These are phyloP conservation scores for Turnix velox DNA, from an alignment of 2,113 vertebrate species.

Conservation along the genomic window DNA sequence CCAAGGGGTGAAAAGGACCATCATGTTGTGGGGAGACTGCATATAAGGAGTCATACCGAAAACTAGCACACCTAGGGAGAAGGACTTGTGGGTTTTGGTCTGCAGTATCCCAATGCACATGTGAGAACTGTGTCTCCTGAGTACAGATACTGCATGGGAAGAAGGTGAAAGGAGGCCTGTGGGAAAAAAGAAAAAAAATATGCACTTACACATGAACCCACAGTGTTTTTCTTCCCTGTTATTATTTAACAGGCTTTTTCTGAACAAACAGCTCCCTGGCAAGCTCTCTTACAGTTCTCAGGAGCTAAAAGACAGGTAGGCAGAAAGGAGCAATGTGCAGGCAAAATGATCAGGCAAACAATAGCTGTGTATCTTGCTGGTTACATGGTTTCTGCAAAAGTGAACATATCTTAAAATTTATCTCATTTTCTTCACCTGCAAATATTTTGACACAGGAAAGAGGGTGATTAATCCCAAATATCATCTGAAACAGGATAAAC, in stretches of 20 bases:
- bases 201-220: background rate
- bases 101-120: background rate
- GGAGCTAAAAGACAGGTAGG: background rate
- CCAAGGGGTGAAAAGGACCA: background rate
- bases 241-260: background rate
- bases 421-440: background rate
- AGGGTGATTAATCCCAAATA: background rate
- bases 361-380: background rate
- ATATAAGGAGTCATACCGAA: background rate
- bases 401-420: background rate
- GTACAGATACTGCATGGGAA: background rate
- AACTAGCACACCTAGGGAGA: background rate
- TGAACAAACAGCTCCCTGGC: background rate
- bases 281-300: background rate
- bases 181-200: background rate
- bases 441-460: background rate
- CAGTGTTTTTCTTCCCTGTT: background rate
- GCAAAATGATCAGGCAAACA: background rate
- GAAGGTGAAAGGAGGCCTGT: background rate
- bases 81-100: fast-evolving
- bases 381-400: background rate
- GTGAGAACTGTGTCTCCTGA: background rate
- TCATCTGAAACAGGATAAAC: background rate
- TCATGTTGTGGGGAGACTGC: background rate
- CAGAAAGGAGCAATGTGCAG: background rate